phyloP scores from a whole-genome alignment of 1,140 invertebrate genomes.

The Drosophila melanogaster region DNA sequence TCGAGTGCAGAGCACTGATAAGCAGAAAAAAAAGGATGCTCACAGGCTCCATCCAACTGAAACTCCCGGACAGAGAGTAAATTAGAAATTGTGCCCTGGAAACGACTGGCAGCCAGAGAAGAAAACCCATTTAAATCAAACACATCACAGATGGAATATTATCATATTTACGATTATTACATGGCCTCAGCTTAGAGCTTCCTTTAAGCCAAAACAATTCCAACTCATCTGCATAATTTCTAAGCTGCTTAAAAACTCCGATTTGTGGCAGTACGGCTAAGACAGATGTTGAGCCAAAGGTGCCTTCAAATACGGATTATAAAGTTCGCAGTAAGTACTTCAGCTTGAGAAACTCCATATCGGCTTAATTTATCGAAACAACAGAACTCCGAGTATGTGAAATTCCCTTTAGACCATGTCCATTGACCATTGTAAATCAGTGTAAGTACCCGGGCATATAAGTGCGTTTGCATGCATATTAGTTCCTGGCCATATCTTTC shows the following conservation, averaged over 20 bases:
- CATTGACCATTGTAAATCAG: constrained; percentile 35
- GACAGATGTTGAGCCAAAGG: constrained; percentile 7
- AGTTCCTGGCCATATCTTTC: constrained; percentile 36
- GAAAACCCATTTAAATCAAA: constrained; percentile 67
- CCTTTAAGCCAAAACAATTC: constrained; percentile 40
- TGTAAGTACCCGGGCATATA: constrained; percentile 21
- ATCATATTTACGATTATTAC: constrained; percentile 63
- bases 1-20: constrained; percentile 75
- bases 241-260: constrained; percentile 55
- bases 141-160: constrained; percentile 53
- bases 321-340: neutral
- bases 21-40: constrained; percentile 44
- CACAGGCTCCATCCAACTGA: neutral
- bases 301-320: constrained; percentile 21
- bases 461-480: constrained; percentile 47
- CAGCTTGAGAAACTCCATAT: constrained; percentile 5
- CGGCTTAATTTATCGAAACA: constrained; percentile 35
- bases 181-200: constrained; percentile 16
- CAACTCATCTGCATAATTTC: constrained; percentile 71
- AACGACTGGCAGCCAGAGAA: constrained; percentile 8
- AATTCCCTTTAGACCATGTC: neutral
- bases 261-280: constrained; percentile 19
- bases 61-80: constrained; percentile 23
- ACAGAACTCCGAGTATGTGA: neutral
- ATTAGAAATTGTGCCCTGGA: constrained; percentile 30